These are phyloP conservation scores for Conomelus anceps DNA, from an alignment of 2,888 invertebrate species.

Conservation along the genomic window DNA sequence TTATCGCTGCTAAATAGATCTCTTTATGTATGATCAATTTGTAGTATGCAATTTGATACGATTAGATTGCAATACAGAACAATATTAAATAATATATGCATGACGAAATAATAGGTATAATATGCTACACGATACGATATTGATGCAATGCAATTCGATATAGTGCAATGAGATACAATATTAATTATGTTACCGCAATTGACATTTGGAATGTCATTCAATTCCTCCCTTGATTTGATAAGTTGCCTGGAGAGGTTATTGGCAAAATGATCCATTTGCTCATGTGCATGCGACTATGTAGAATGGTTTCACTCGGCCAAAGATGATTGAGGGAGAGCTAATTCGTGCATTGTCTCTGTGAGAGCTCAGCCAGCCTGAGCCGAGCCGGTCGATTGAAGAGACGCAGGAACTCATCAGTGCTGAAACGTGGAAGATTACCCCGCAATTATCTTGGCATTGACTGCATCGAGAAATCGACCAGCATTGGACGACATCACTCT, in stretches of 20 bases:
- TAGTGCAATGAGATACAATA: not conserved
- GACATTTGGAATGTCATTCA: not conserved
- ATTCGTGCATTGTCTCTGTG: not conserved
- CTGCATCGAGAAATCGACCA: not conserved
- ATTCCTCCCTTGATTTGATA: not conserved
- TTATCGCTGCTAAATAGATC: too few species aligned
- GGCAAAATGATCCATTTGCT: not conserved
- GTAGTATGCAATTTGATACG: too few species aligned
- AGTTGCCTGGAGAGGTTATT: not conserved
- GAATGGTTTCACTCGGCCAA: not conserved
- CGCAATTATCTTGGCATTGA: constrained; percentile 1
- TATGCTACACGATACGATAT: too few species aligned
- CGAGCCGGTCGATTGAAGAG: not conserved
- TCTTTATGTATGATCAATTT: too few species aligned
- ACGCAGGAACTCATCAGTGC: not conserved
- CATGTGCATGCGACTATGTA: not conserved
- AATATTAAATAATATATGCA: too few species aligned
- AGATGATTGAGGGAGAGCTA: not conserved
- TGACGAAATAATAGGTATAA: too few species aligned
- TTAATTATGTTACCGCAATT: too few species aligned
- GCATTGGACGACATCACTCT: not conserved
- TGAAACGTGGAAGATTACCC: not conserved
- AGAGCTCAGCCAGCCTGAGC: not conserved
- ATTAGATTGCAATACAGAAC: too few species aligned
- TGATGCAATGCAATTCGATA: not conserved